Evolutionary conservation across 2,888 invertebrate genomes (phyloP), one percentile per base, ranked within the genome.

Genomic region (Melitaea athalia): DNA sequence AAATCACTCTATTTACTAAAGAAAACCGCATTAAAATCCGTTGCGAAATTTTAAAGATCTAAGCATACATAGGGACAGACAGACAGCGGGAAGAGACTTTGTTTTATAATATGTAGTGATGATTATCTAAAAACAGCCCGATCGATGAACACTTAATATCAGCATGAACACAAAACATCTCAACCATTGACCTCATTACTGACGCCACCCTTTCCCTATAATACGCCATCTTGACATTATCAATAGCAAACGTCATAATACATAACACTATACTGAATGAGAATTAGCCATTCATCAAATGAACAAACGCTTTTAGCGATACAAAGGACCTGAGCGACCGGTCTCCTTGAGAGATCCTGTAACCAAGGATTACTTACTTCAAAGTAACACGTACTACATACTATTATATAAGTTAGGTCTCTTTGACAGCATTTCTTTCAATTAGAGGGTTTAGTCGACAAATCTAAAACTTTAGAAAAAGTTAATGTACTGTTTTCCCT

Each of bases 271-370:
- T 76, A 76, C 74, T 77, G 77, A 81, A 82, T 78, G 81, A 81
- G 53, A 55, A 12, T 55, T 55, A 55, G 74, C 73, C 77, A 82
- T 81, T 79, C 82, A 80, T 83, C 84, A 83, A 38, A 42, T 76
- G 76, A 76, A 80, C 80, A 80, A 83, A 82, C 76, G 79, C 81
- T 82, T 82, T 82, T 80, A 80, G 78, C 72, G 74, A 67, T 61
- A 76, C 76, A 74, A 72, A 73, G 72, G 70, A 67, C 68, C 57
- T 50, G 64, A 50, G 47, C 24, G 53, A 55, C 59, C 53, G 65
- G 50, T 57, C 66, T 59, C 63, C 52, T 50, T 47, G 60, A 31
- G 52, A 42, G 60, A 52, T 43, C 47, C 55, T 63, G 62, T 33
- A 52, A 49, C 57, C 47, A 64, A 61, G 47, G 24, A 12, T 43